phyloP scores from a whole-genome alignment of 2,113 vertebrate genomes.

The Alethe castanea region DNA sequence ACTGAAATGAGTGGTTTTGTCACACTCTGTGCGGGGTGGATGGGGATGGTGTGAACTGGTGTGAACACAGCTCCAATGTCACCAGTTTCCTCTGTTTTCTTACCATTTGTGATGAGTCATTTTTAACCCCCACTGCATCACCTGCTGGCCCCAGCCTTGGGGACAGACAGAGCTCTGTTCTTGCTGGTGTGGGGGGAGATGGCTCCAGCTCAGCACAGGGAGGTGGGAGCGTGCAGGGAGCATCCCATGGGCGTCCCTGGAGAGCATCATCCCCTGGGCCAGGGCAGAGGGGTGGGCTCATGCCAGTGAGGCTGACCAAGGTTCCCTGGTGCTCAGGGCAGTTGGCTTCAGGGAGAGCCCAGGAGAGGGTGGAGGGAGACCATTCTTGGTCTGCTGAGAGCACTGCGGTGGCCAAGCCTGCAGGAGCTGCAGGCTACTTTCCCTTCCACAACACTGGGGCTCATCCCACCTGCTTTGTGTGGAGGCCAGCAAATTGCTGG shows the following conservation, averaged over 20 bases:
- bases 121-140: not conserved
- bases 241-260: not conserved
- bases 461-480: not conserved
- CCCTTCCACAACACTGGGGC: accelerated
- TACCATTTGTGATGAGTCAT: not conserved
- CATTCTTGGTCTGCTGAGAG: not conserved
- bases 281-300: not conserved
- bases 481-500: not conserved
- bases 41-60: not conserved
- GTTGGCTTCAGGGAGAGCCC: not conserved
- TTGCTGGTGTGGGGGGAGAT: not conserved
- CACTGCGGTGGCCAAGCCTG: not conserved
- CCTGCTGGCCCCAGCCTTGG: not conserved
- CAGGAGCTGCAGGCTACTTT: not conserved
- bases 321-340: not conserved
- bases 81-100: not conserved
- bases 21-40: not conserved
- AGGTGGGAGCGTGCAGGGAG: not conserved
- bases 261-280: not conserved
- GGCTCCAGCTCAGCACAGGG: not conserved
- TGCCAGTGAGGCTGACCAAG: accelerated
- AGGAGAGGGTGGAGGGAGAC: too few species aligned
- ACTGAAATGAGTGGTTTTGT: not conserved
- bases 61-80: accelerated
- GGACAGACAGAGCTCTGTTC: accelerated